phyloP scores from a whole-genome alignment of 2,113 vertebrate genomes.

The Taurulus bubalis region DNA sequence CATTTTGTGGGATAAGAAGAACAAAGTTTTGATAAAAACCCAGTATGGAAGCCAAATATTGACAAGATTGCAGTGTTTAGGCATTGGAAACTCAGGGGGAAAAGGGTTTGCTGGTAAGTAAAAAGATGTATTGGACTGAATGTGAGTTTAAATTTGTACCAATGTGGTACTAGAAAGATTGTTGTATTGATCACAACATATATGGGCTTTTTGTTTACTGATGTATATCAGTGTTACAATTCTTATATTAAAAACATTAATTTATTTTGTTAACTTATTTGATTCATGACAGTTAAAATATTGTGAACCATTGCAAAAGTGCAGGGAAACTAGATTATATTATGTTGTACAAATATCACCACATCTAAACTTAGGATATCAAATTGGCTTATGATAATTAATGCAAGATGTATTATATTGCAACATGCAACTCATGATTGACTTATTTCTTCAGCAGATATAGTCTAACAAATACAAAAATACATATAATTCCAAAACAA shows the following conservation, averaged over 20 bases:
- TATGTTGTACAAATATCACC: not conserved
- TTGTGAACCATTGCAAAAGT: not conserved
- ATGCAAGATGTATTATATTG: not conserved
- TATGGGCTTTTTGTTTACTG: not conserved
- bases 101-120: not conserved
- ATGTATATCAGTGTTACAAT: not conserved
- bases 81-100: not conserved
- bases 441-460: not conserved
- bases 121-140: not conserved
- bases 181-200: not conserved
- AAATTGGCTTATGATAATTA: not conserved
- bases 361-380: not conserved
- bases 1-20: not conserved
- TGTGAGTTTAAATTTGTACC: not conserved
- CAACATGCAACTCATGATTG: not conserved
- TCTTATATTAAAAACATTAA: not conserved
- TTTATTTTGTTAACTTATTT: not conserved
- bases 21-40: not conserved
- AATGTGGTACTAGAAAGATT: not conserved
- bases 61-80: not conserved
- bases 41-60: not conserved
- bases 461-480: slow-evolving; percentile 22
- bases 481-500: slow-evolving; percentile 16
- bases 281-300: not conserved
- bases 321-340: not conserved